Evolutionary conservation across 2,888 invertebrate species (phyloP), one percentile per base, ranked within the genome.

Genomic region (Allygus modestus): DNA sequence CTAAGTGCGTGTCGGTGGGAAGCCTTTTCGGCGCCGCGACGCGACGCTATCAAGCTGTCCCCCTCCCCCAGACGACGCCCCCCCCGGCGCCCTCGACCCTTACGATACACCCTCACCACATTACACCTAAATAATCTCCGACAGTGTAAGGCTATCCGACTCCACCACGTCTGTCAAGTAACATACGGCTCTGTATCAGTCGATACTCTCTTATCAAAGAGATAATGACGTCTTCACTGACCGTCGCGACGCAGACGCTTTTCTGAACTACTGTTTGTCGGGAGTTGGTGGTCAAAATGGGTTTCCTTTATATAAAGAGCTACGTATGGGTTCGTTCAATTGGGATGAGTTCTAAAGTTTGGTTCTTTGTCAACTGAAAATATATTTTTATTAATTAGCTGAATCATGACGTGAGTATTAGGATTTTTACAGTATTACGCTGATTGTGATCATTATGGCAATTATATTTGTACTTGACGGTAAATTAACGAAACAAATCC

Each of bases 121-220:
- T 69, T 69, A 37, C 71, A 71, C 71, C 71, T 71, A 71, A 71
- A 71, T 71, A 71, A 77, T 77, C 77, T 51, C 51, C 51, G n/a
- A 51, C 77, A 51, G 43, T 31, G 9, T 37, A 37, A 73, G 73
- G 73, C 43, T 73, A 41, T 73, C 73, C 73, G 73, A 37, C 73
- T 41, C 37, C 37, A 37, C 37, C 37, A 9, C 37, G 37, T 37
- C 31, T 26, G 37, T 31, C 69, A 33, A 31, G 17, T 4, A 20
- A 2, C 23, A 20, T 20, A 20, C 58, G 58, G 7, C 58, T 58
- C 58, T 58, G 1, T 58, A 58, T 58, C 58, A 58, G 58, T 37
- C 37, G 4, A 23, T 20, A 23, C 15, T 23, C 65, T 31, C 31
- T 58, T 58, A 58, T 51, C 51, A 9, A 65, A 15, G 28, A 65